Evolutionary conservation across 2,888 invertebrate genomes (phyloP).

Genomic region (Agrochola lychnidis): DNA sequence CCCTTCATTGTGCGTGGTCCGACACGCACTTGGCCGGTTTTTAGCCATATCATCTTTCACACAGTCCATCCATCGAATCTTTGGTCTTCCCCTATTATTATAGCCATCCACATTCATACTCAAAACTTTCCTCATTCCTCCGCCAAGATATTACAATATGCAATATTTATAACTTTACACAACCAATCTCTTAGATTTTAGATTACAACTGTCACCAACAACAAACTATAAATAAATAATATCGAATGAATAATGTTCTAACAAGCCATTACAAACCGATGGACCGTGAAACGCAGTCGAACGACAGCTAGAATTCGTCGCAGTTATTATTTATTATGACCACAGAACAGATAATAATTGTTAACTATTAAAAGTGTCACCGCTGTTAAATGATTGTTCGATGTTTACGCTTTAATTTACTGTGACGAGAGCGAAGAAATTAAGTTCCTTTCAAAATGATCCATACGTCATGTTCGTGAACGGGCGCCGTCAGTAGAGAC

Average conservation of each 20-base stretch:
- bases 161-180: not conserved
- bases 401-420: conserved; percentile 15
- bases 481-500: too few species aligned
- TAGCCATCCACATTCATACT: too few species aligned
- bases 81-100: too few species aligned
- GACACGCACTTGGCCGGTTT: too few species aligned
- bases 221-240: conserved; percentile 36
- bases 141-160: not conserved
- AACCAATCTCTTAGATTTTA: not conserved
- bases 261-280: conserved; percentile 37
- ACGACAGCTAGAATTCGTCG: conserved; percentile 34
- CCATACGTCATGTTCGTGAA: too few species aligned
- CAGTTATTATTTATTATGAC: conserved; percentile 29
- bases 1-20: too few species aligned
- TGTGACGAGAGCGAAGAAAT: not conserved
- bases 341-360: conserved; percentile 31
- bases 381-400: not conserved
- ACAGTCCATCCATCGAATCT: too few species aligned
- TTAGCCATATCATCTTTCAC: too few species aligned
- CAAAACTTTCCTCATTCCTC: too few species aligned
- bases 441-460: too few species aligned
- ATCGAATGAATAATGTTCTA: conserved; percentile 40
- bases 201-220: conserved; percentile 28
- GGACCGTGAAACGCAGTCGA: conserved; percentile 31
- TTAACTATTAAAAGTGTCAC: conserved; percentile 19